Evolutionary conservation across 2,888 invertebrate species (phyloP).

Genomic region (Pardosa pseudoannulata): DNA sequence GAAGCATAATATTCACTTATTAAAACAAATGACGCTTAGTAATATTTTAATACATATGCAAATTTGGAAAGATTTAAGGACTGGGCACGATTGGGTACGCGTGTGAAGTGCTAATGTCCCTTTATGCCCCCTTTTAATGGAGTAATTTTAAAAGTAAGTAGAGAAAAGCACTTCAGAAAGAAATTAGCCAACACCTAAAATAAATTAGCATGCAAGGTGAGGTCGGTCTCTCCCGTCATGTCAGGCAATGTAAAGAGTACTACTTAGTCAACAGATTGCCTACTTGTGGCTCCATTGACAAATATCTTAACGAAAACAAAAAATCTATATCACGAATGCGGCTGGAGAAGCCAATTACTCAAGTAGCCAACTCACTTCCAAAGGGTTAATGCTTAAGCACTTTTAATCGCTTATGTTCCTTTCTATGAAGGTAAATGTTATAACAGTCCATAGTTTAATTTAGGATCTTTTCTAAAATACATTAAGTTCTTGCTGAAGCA

Average conservation of each 20-base stretch:
- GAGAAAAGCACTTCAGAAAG: not conserved
- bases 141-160: not conserved
- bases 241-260: conserved; percentile 34
- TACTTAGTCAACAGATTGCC: conserved; percentile 62
- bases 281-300: conserved; percentile 55
- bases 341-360: conserved; percentile 48
- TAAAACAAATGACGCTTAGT: not conserved
- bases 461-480: not conserved
- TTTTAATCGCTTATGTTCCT: no score
- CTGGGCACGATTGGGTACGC: not conserved
- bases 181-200: not conserved
- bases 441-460: conserved; percentile 36
- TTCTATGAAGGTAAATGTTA: not conserved
- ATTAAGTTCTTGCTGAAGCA: conserved; percentile 31
- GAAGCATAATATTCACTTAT: not conserved
- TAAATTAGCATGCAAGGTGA: not conserved
- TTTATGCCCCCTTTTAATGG: not conserved
- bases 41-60: not conserved
- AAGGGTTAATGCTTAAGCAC: conserved; percentile 9
- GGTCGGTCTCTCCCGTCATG: not conserved
- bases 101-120: not conserved
- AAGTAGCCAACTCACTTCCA: conserved; percentile 14
- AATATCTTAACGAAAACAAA: conserved; percentile 35
- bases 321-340: conserved; percentile 39
- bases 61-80: not conserved